phyloP scores from a whole-genome alignment of 2,113 vertebrate genomes.

The Marmota monax region DNA sequence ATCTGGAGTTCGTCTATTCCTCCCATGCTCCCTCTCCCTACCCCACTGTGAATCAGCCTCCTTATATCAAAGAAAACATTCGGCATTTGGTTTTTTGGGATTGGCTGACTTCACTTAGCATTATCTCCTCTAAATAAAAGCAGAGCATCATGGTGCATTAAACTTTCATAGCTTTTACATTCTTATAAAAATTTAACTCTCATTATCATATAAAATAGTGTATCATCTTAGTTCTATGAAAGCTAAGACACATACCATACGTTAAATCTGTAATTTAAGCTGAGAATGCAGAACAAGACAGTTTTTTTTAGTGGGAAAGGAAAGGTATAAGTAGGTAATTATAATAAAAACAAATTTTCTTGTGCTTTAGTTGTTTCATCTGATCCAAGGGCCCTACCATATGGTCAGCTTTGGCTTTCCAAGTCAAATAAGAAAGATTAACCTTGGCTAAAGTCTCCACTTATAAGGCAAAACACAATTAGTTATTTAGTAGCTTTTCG shows the following conservation, averaged over 20 bases:
- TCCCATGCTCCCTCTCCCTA: too few relatives aligned
- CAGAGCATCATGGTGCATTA: neutral
- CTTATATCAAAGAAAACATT: too few relatives aligned
- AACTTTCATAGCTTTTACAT: neutral
- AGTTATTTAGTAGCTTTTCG: neutral
- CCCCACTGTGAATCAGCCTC: too few relatives aligned
- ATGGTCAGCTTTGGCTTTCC: neutral
- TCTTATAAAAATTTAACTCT: neutral
- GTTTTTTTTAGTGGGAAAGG: neutral
- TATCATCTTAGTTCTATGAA: neutral
- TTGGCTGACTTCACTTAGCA: too few relatives aligned
- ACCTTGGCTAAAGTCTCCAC: constrained; percentile 17
- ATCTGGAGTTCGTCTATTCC: too few relatives aligned
- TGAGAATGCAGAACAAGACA: neutral
- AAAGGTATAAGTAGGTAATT: neutral
- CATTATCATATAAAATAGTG: neutral
- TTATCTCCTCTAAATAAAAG: neutral
- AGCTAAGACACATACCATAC: neutral
- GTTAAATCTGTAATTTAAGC: neutral
- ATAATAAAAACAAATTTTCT: neutral
- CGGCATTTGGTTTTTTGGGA: too few relatives aligned
- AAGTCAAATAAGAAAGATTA: constrained; percentile 34
- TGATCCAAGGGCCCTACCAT: neutral
- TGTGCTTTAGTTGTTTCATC: neutral
- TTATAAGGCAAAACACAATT: neutral